These are phyloP conservation scores for Alcis repandata DNA, from an alignment of 2,888 invertebrate genomes.

Conservation along the genomic window DNA sequence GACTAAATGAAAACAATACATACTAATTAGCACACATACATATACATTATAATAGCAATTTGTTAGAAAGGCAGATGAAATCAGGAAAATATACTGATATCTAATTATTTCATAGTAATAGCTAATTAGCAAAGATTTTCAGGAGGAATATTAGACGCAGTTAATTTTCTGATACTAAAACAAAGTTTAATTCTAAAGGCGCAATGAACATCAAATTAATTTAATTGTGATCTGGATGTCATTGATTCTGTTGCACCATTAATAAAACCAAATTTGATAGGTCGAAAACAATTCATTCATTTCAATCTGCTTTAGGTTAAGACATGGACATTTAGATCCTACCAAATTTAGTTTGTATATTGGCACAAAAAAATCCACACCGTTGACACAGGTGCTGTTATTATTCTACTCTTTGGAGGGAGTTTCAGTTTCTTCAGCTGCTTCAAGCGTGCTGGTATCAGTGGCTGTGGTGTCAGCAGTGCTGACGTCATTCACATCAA, in stretches of 20 bases:
- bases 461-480: constrained; percentile 79
- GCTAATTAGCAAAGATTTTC: background rate
- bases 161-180: background rate
- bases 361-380: background rate
- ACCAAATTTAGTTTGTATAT: background rate
- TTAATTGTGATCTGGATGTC: background rate
- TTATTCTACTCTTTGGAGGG: constrained; percentile 42
- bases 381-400: background rate
- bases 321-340: background rate
- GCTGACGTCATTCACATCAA: constrained; percentile 83
- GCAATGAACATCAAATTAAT: no score
- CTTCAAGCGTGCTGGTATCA: constrained; percentile 74
- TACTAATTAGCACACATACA: no score
- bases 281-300: background rate
- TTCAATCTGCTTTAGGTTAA: background rate
- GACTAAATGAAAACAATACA: no score
- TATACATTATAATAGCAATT: background rate
- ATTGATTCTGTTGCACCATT: background rate
- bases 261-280: background rate
- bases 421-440: constrained; percentile 50
- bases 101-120: background rate
- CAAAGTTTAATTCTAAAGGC: no score
- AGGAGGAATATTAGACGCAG: background rate
- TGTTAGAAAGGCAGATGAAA: background rate
- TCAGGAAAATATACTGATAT: background rate